Evolutionary conservation across 1,140 invertebrate species (phyloP).

Genomic region (Palaemon carinicauda): DNA sequence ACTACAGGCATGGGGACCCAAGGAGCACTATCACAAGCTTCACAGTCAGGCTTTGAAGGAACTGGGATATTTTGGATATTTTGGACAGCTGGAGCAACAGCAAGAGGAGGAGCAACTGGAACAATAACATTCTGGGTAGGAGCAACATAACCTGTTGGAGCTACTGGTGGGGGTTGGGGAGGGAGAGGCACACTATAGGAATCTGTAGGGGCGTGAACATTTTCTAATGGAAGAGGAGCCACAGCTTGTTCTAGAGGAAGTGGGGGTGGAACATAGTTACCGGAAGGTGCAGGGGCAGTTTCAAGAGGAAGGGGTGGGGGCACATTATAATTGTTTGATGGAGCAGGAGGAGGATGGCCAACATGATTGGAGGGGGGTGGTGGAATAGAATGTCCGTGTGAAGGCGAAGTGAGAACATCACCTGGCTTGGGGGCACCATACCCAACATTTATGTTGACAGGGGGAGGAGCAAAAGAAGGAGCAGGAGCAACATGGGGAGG

Average conservation of each 20-base stretch:
- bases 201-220: not conserved
- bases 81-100: not conserved
- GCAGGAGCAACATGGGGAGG: not conserved
- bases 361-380: too few species aligned
- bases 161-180: not conserved
- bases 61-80: not conserved
- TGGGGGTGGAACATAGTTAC: not conserved
- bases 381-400: not conserved
- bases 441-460: not conserved
- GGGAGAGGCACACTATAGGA: not conserved
- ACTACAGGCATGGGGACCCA: conserved; percentile 1
- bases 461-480: not conserved
- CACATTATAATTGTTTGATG: not conserved
- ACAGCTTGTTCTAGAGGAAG: not conserved
- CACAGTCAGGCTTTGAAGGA: conserved; percentile 7
- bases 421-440: conserved; percentile 13
- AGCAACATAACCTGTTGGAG: not conserved
- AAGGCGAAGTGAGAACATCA: not conserved
- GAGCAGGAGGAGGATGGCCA: not conserved
- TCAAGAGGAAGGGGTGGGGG: not conserved
- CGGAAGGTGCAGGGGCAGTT: not conserved
- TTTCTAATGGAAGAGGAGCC: not conserved
- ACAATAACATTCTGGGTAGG: not conserved
- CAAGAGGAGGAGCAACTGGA: not conserved
- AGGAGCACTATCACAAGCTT: conserved; percentile 6